phyloP scores from a whole-genome alignment of 2,888 invertebrate genomes.

The Neoscelio sp. region DNA sequence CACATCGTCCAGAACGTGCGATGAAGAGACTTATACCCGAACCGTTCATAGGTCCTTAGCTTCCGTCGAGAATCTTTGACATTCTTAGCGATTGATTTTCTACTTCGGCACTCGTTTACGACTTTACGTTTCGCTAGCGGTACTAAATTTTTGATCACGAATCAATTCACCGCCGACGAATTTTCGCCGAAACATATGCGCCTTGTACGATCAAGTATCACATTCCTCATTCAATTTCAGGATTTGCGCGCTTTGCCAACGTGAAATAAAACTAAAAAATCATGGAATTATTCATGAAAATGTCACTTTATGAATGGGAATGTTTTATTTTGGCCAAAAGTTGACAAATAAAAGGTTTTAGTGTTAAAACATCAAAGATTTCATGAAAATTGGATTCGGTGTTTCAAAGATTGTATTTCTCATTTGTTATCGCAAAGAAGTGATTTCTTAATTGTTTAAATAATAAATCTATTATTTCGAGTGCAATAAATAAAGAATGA shows the following conservation, averaged over 20 bases:
- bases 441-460: too few species aligned
- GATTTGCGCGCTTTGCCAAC: not conserved
- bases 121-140: constrained; percentile 4
- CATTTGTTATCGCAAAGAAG: too few species aligned
- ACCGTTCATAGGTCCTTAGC: constrained; percentile 24
- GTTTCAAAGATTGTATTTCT: too few species aligned
- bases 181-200: constrained; percentile 14
- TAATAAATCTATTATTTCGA: too few species aligned
- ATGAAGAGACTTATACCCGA: constrained; percentile 15
- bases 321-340: not conserved
- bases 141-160: constrained; percentile 28
- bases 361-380: too few species aligned
- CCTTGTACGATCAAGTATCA: constrained; percentile 7
- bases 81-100: constrained; percentile 32
- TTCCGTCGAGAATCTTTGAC: constrained; percentile 29
- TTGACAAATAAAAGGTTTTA: not conserved
- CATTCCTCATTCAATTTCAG: not conserved
- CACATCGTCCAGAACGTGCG: constrained; percentile 2
- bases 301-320: not conserved
- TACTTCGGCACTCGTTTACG: constrained; percentile 23
- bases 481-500: too few species aligned
- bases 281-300: constrained; percentile 6
- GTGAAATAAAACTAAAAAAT: constrained; percentile 23
- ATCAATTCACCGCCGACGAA: constrained; percentile 26
- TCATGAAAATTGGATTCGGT: too few species aligned